Evolutionary conservation across 2,797 vertebrate species (phyloP).

Genomic region (Clangula hyemalis): DNA sequence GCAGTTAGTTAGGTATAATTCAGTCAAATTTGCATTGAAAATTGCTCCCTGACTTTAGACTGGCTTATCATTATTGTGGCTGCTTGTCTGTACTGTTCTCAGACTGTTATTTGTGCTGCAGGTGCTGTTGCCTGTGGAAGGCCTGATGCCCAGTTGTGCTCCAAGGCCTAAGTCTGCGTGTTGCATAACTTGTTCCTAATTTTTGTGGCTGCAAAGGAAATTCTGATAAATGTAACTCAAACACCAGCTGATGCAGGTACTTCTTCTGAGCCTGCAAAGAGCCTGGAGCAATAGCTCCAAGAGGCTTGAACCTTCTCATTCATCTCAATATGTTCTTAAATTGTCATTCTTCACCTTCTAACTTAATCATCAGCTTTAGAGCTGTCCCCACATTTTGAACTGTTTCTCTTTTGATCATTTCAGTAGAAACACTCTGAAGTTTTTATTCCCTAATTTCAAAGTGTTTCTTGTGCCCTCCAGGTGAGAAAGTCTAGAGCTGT

Average conservation of each 20-base stretch:
- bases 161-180: background rate
- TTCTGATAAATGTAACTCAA: slow-evolving; percentile 1
- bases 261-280: background rate
- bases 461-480: slow-evolving; percentile 20
- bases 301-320: slow-evolving; percentile 1
- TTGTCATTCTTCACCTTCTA: slow-evolving; percentile 27
- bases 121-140: background rate
- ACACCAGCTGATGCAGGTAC: background rate
- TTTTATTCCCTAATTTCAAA: slow-evolving; percentile 54
- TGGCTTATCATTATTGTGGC: background rate
- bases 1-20: background rate
- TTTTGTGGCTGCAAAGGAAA: background rate
- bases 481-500: slow-evolving; percentile 28
- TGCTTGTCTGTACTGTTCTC: background rate
- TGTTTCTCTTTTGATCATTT: slow-evolving; percentile 44
- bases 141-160: background rate
- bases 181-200: background rate
- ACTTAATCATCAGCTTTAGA: slow-evolving; percentile 17
- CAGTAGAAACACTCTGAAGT: background rate
- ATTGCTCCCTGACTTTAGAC: background rate
- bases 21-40: background rate
- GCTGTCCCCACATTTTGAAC: background rate
- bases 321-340: slow-evolving; percentile 23
- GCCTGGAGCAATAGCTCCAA: slow-evolving; percentile 22
- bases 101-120: background rate